A percentile compares a stretch with the other conserved stretches of the same genome.
These are phyloP conservation scores for Ommatoiulus sabulosus DNA, from an alignment of 2,888 invertebrate genomes.

Conservation along the genomic window DNA sequence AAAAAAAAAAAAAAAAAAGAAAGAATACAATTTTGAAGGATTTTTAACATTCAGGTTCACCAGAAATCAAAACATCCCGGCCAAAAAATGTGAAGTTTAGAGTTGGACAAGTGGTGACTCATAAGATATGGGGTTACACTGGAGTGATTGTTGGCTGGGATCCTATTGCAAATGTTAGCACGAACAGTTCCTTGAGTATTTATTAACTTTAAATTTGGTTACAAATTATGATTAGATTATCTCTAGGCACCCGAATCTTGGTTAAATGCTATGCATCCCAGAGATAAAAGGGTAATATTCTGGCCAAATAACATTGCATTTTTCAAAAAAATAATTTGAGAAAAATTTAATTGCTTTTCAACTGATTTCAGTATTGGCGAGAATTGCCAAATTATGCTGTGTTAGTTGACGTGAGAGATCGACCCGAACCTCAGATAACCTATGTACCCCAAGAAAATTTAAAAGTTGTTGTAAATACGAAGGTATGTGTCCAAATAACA, in stretches of 20 bases:
- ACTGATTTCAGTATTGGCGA: slow-evolving; percentile 66
- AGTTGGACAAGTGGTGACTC: slow-evolving; percentile 72
- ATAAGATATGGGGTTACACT: slow-evolving; percentile 69
- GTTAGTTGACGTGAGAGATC: slow-evolving; percentile 70
- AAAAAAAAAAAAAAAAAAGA: not conserved
- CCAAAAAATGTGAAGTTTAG: slow-evolving; percentile 68
- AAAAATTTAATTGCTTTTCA: slow-evolving; percentile 22
- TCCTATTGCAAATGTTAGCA: slow-evolving; percentile 68
- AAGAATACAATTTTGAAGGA: no score
- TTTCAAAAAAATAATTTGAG: slow-evolving; percentile 48
- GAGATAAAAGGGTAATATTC: not conserved
- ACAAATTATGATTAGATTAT: slow-evolving; percentile 61
- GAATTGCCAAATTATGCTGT: slow-evolving; percentile 71
- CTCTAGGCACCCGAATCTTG: slow-evolving; percentile 69
- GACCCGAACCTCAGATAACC: slow-evolving; percentile 68
- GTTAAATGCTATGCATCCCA: slow-evolving; percentile 67
- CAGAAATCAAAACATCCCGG: slow-evolving; percentile 67
- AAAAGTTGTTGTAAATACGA: slow-evolving; percentile 59
- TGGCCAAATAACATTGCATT: not conserved
- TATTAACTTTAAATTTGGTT: slow-evolving; percentile 65
- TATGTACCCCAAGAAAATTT: slow-evolving; percentile 69
- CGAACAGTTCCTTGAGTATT: slow-evolving; percentile 59
- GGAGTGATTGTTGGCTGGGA: slow-evolving; percentile 71
- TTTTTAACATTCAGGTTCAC: slow-evolving; percentile 63
- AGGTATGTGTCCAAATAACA: not conserved